Evolutionary conservation across 2,888 invertebrate species (phyloP).

Genomic region (Bunonema sp.): DNA sequence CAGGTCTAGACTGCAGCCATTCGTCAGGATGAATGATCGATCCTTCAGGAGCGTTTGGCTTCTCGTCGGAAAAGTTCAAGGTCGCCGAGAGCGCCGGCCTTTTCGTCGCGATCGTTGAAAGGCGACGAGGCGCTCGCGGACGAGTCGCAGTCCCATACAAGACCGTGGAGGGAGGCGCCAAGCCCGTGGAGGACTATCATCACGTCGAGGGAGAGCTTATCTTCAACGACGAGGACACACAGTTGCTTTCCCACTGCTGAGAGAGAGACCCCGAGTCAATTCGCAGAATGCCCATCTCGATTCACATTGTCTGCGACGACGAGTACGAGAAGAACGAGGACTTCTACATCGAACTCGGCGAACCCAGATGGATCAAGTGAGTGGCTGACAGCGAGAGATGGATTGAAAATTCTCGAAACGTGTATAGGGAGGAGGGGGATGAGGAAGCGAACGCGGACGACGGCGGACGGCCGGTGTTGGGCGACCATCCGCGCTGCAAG

Average conservation of each 20-base stretch:
- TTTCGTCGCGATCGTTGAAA: conserved; percentile 8
- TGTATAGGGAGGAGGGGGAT: conserved; percentile 9
- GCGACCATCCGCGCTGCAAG: conserved; percentile 68
- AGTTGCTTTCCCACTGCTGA: conserved; percentile 52
- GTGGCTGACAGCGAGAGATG: conserved; percentile 5
- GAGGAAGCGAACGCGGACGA: conserved; percentile 16
- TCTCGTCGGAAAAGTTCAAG: conserved; percentile 58
- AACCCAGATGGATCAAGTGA: conserved; percentile 56
- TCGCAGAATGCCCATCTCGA: conserved; percentile 67
- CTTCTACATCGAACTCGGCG: conserved; percentile 76
- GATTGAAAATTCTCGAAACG: too few species aligned
- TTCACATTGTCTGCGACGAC: conserved; percentile 83
- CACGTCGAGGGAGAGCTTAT: conserved; percentile 62
- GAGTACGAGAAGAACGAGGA: conserved; percentile 90
- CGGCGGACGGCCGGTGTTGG: conserved; percentile 74
- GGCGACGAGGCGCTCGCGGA: conserved; percentile 77
- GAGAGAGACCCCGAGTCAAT: background rate
- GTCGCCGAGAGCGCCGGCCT: conserved; percentile 55
- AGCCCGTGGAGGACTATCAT: conserved; percentile 68
- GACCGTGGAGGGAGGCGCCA: conserved; percentile 72
- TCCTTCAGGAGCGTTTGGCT: conserved; percentile 89
- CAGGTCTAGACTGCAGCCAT: too few species aligned
- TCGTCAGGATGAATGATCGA: too few species aligned
- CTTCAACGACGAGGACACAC: conserved; percentile 92
- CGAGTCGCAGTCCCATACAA: conserved; percentile 71